These are phyloP conservation scores for Melanotaenia maccullochi DNA, from an alignment of 2,797 vertebrate species.

Conservation along the genomic window DNA sequence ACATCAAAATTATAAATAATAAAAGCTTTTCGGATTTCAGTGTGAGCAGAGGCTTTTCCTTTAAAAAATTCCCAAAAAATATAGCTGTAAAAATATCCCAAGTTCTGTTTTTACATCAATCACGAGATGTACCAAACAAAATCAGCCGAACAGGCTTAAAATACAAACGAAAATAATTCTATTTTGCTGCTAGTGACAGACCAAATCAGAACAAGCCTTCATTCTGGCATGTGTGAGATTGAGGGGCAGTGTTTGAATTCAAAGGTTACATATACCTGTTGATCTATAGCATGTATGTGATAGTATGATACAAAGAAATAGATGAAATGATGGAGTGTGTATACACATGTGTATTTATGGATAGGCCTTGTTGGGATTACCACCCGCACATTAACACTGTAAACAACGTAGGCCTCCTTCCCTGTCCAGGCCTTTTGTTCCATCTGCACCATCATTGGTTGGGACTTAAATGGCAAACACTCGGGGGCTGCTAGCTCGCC, in stretches of 20 bases:
- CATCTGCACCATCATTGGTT: slow-evolving; percentile 75
- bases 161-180: background rate
- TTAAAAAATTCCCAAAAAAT: background rate
- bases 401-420: slow-evolving; percentile 75
- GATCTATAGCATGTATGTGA: slow-evolving; percentile 25
- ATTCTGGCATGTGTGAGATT: background rate
- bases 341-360: slow-evolving; percentile 54
- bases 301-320: background rate
- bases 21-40: background rate
- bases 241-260: slow-evolving; percentile 3
- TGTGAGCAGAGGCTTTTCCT: slow-evolving; percentile 1
- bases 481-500: slow-evolving; percentile 81
- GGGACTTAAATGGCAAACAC: slow-evolving; percentile 81
- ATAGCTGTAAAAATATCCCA: background rate
- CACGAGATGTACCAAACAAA: slow-evolving; percentile 5
- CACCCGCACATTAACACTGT: slow-evolving; percentile 78
- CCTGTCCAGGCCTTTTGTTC: slow-evolving; percentile 75
- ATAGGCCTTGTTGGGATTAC: slow-evolving; percentile 67
- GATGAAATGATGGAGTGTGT: slow-evolving; percentile 33
- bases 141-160: background rate
- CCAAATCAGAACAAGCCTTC: background rate
- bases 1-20: background rate
- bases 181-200: background rate
- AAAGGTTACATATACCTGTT: slow-evolving; percentile 44
- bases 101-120: background rate